phyloP scores from a whole-genome alignment of 2,113 vertebrate species.

The Periophthalmodon schlosseri region DNA sequence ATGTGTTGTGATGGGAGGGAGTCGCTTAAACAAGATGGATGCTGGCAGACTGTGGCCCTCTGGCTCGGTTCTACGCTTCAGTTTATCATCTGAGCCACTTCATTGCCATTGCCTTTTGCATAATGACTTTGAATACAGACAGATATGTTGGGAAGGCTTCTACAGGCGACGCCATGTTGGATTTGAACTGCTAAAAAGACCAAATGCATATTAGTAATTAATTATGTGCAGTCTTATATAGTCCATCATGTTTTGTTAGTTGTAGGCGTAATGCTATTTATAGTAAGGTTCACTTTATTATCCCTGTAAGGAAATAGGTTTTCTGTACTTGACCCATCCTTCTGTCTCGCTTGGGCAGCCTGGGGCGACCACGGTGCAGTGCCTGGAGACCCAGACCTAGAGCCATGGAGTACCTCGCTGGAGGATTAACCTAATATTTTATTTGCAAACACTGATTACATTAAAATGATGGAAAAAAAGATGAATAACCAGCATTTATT shows the following conservation, averaged over 20 bases:
- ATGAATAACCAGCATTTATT: no score
- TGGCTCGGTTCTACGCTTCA: conserved; percentile 67
- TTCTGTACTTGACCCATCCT: no score
- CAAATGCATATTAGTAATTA: conserved; percentile 7
- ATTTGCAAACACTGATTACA: no score
- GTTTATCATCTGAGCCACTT: conserved; percentile 70
- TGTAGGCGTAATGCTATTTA: no score
- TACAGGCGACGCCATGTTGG: conserved; percentile 41
- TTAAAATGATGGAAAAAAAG: no score
- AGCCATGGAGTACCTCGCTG: no score
- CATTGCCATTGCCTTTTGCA: conserved; percentile 65
- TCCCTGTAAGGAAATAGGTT: no score
- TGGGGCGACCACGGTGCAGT: no score
- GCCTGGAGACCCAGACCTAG: no score
- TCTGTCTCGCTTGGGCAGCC: no score
- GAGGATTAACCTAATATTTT: no score
- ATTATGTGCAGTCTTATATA: conserved; percentile 20
- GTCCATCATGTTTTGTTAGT: neutral
- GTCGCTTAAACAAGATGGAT: conserved; percentile 75
- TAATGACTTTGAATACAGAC: conserved; percentile 66
- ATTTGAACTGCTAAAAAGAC: conserved; percentile 13
- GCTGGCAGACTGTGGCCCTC: conserved; percentile 64
- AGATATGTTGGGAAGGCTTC: conserved; percentile 53
- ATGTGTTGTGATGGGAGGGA: conserved; percentile 48
- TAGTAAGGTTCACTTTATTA: no score